Base-by-base conservation (phyloP, 2,113 vertebrate species). In the Sorex fumeus region DNA sequence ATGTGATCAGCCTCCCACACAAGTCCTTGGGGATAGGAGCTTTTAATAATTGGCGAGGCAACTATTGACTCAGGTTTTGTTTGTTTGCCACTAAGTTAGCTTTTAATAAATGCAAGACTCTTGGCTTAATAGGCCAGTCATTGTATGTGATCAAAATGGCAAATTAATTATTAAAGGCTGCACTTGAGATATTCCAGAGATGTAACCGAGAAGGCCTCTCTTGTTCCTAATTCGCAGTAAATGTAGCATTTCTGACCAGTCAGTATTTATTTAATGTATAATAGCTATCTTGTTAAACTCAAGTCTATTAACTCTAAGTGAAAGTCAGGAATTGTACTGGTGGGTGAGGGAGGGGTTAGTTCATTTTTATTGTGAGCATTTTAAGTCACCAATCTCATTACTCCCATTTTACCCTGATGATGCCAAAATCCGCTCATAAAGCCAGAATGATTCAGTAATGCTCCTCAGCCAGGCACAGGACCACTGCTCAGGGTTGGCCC, bases 51-150 rank as follows among this genome's bases (percentile, higher is more conserved):
- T 76, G 70, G 72, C 7, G 0, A 88, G 77, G 64, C 88, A 88
- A 84, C 84, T 96, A 91, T 95, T 94, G 94, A 95, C 92, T 95
- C 77, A 79, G 84, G 93, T 87, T 97, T 90, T 93, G 93, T 95
- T 96, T 96, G 75, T 36, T 93, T 96, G 82, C 50, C 93, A 53
- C 93, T 96, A 95, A 93, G 84, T 91, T 94, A 87, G 23, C 93
- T 47, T 96, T 96, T 88, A 94, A 94, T 91, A 92, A 95, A 96
- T 83, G 88, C 71, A 92, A 84, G 87, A 78, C 84, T 88, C 69
- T 88, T 90, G 93, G 89, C 88, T 96, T 94, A 95, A 96, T 80
- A 0, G 34, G 62, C 28, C 28, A 34, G 71, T 86, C 96, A 79
- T 69, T 94, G 83, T 32, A 32, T 18, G 79, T 87, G 92, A 95